These are phyloP conservation scores for Kryphioiulus occultus DNA, from an alignment of 2,888 invertebrate species.

Conservation along the genomic window DNA sequence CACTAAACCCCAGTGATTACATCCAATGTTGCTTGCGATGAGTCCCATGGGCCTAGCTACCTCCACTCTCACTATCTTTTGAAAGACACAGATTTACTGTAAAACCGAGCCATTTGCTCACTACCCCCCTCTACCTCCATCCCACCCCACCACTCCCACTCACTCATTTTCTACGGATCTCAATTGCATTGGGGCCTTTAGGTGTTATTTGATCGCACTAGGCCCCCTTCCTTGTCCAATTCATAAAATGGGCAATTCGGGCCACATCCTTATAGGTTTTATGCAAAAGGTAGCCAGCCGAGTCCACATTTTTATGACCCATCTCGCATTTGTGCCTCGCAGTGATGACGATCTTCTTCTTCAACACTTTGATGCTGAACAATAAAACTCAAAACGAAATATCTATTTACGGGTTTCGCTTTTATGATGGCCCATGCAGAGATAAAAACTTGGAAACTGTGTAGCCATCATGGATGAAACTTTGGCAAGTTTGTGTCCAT, in stretches of 20 bases:
- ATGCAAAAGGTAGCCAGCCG: conserved; percentile 1
- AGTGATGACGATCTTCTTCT: conserved; percentile 39
- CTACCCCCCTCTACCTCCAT: too few species aligned
- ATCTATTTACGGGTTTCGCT: conserved; percentile 40
- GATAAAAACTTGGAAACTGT: not conserved
- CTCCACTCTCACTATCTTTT: conserved; percentile 14
- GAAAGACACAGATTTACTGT: conserved; percentile 39
- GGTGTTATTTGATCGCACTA: conserved; percentile 11
- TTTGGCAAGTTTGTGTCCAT: not conserved
- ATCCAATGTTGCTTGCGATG: conserved; percentile 22
- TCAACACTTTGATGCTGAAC: conserved; percentile 36
- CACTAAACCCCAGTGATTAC: conserved; percentile 36
- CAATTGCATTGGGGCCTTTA: conserved; percentile 32
- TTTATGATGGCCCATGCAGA: not conserved
- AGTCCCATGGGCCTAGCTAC: conserved; percentile 12
- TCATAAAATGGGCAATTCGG: conserved; percentile 28
- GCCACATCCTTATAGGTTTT: conserved; percentile 38
- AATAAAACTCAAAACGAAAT: conserved; percentile 39
- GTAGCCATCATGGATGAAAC: not conserved
- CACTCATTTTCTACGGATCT: not conserved
- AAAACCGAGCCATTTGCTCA: conserved; percentile 24
- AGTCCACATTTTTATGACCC: conserved; percentile 29
- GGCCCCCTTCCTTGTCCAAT: not conserved
- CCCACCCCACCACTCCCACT: not conserved
- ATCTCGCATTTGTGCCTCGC: conserved; percentile 33